Evolutionary conservation across 2,888 invertebrate genomes (phyloP).

Genomic region (Cheilosia urbana): DNA sequence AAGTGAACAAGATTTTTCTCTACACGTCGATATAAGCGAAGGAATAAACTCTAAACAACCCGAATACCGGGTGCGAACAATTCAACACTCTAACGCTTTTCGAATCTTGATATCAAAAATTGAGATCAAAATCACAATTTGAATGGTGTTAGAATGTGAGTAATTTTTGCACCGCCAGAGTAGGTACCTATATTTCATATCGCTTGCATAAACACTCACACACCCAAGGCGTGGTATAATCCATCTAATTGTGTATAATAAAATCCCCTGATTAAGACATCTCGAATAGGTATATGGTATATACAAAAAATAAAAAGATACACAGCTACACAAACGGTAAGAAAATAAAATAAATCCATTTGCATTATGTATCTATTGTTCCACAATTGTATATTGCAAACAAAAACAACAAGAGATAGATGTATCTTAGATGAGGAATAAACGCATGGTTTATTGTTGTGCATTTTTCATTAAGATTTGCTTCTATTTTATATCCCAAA

Average conservation of each 20-base stretch:
- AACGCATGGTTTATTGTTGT: slow-evolving; percentile 75
- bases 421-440: slow-evolving; percentile 52
- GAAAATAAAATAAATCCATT: slow-evolving; percentile 25
- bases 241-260: slow-evolving; percentile 47
- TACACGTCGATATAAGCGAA: not conserved
- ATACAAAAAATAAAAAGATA: slow-evolving; percentile 14
- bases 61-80: slow-evolving; percentile 46
- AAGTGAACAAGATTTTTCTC: slow-evolving; percentile 21
- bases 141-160: slow-evolving; percentile 48
- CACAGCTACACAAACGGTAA: slow-evolving; percentile 10
- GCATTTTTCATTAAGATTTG: slow-evolving; percentile 61
- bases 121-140: slow-evolving; percentile 52
- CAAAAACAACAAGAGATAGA: slow-evolving; percentile 32
- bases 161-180: slow-evolving; percentile 24
- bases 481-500: slow-evolving; percentile 26
- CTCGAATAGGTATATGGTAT: not conserved
- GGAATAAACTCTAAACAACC: not conserved
- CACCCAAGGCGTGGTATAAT: slow-evolving; percentile 18
- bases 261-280: slow-evolving; percentile 61
- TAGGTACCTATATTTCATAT: not conserved
- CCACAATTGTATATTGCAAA: slow-evolving; percentile 59
- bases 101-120: slow-evolving; percentile 54
- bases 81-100: slow-evolving; percentile 62
- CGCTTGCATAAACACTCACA: slow-evolving; percentile 1
- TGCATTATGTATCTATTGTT: slow-evolving; percentile 67